Percentiles rank a stretch among this genome's conserved stretches.
These are phyloP conservation scores for Crotalus helleri DNA, from an alignment of 2,113 vertebrate species.

Conservation along the genomic window DNA sequence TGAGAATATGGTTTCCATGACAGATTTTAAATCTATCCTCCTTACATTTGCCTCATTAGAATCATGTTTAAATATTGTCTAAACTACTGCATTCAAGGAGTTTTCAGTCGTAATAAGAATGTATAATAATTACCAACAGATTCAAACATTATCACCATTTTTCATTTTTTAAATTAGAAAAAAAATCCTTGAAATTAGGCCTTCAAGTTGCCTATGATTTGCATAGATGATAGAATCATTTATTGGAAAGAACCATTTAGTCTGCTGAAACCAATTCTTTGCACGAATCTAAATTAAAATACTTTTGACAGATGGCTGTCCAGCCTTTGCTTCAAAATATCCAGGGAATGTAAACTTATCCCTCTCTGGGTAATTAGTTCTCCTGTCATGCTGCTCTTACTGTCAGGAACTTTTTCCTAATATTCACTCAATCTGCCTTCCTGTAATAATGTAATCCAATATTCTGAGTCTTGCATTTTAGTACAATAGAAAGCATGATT, in stretches of 20 bases:
- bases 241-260: background rate
- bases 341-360: background rate
- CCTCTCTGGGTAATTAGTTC: background rate
- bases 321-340: background rate
- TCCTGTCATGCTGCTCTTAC: background rate
- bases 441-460: background rate
- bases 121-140: background rate
- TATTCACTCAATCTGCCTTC: background rate
- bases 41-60: background rate
- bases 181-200: background rate
- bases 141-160: background rate
- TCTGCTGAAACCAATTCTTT: background rate
- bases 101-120: background rate
- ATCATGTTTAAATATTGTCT: background rate
- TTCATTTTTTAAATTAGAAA: background rate
- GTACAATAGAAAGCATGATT: background rate
- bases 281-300: background rate
- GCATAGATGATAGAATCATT: background rate
- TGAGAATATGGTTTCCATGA: background rate
- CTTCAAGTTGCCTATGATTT: background rate
- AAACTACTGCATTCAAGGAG: background rate
- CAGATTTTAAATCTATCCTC: background rate
- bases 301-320: background rate
- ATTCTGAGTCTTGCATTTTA: background rate
- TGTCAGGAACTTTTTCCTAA: background rate